These are phyloP conservation scores for Cecropterus lyciades DNA, from an alignment of 1,140 invertebrate genomes.

Conservation along the genomic window DNA sequence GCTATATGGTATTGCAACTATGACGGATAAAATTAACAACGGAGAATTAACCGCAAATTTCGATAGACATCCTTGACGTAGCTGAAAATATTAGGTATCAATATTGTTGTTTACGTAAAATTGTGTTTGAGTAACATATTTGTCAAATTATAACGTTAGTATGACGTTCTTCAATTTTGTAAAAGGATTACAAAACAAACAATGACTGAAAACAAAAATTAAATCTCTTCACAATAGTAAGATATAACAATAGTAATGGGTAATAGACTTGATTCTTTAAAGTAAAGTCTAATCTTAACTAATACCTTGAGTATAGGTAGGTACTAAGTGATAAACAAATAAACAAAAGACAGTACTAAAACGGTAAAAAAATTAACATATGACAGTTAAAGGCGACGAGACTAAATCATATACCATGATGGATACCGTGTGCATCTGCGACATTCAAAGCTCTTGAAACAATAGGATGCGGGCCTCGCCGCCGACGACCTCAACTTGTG, in stretches of 20 bases:
- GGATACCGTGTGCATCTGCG: slow-evolving; percentile 40
- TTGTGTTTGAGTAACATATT: not conserved
- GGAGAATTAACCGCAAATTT: not conserved
- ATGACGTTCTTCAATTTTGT: too few species aligned
- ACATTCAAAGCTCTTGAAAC: slow-evolving; percentile 60
- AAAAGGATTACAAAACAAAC: too few species aligned
- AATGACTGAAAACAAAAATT: too few species aligned
- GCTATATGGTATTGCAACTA: slow-evolving; percentile 42
- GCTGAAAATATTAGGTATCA: not conserved
- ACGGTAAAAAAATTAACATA: slow-evolving; percentile 1
- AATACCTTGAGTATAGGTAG: too few species aligned
- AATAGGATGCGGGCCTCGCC: slow-evolving; percentile 68
- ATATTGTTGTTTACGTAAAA: not conserved
- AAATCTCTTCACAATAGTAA: too few species aligned
- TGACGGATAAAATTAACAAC: not conserved
- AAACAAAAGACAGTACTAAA: too few species aligned
- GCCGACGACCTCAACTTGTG: slow-evolving; percentile 40
- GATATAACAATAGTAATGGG: too few species aligned
- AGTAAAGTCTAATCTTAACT: too few species aligned
- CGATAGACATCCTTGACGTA: not conserved
- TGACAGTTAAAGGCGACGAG: slow-evolving; percentile 27
- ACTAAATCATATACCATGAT: slow-evolving; percentile 42
- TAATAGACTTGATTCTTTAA: too few species aligned
- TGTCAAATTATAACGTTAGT: not conserved
- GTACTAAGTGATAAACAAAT: too few species aligned